Conservation (phyloP, 2,797 vertebrate genomes). For the Dromococcyx pavoninus region DNA sequence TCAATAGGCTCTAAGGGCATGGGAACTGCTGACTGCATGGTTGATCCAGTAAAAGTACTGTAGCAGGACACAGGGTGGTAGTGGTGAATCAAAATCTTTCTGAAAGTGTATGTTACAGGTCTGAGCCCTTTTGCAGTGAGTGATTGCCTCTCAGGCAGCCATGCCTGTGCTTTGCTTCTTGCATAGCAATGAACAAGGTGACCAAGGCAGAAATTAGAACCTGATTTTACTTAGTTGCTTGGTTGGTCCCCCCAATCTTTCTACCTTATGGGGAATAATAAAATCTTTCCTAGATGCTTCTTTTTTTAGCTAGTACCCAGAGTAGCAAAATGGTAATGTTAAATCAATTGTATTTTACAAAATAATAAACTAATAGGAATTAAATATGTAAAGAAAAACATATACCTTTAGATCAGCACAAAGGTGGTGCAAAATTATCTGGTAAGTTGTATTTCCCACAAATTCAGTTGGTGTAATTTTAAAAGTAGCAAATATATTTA, state of each 20-base stretch:
- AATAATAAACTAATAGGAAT: background rate
- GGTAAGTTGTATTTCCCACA: background rate
- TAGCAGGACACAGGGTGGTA: constrained; percentile 36
- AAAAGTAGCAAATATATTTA: background rate
- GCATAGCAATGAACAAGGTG: constrained; percentile 35
- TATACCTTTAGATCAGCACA: background rate
- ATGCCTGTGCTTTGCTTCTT: constrained; percentile 53
- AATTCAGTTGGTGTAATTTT: background rate
- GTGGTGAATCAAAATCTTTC: constrained; percentile 48
- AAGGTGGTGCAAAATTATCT: background rate
- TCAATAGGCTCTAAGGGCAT: constrained; percentile 1
- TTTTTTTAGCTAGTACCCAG: background rate
- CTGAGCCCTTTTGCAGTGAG: constrained; percentile 61
- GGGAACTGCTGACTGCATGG: background rate
- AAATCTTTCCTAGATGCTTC: background rate
- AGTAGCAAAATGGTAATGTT: background rate
- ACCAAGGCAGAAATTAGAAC: background rate
- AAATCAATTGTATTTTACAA: background rate
- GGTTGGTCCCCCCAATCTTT: background rate
- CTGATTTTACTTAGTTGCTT: background rate
- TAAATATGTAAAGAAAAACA: background rate
- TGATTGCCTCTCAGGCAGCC: constrained; percentile 59
- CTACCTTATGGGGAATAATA: background rate
- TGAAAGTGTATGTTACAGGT: constrained; percentile 46
- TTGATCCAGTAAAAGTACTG: background rate